phyloP scores from a whole-genome alignment of 2,797 vertebrate species.

The Oreochromis mossambicus region DNA sequence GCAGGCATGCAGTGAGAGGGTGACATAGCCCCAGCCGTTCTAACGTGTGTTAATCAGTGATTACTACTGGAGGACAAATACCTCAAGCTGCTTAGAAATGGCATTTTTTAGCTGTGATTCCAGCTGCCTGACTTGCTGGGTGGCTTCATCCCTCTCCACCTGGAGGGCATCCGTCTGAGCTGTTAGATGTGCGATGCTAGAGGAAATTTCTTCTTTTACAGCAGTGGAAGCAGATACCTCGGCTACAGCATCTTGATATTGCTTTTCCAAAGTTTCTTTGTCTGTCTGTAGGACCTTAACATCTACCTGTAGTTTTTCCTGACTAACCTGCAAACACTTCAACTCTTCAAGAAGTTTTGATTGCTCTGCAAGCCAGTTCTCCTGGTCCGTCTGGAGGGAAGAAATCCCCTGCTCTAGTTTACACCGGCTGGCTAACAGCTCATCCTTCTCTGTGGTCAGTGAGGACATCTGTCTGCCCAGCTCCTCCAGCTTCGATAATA shows the following conservation, averaged over 20 bases:
- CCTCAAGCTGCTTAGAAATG: conserved; percentile 85
- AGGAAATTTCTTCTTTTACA: conserved; percentile 74
- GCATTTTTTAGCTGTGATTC: conserved; percentile 83
- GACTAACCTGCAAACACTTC: conserved; percentile 55
- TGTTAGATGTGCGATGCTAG: conserved; percentile 69
- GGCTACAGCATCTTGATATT: conserved; percentile 60
- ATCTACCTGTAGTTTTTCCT: conserved; percentile 49
- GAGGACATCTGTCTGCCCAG: conserved; percentile 59
- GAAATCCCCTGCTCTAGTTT: conserved; percentile 70
- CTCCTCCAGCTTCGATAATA: conserved; percentile 65
- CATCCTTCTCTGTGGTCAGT: conserved; percentile 73
- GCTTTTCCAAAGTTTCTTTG: conserved; percentile 70
- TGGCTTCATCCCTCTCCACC: conserved; percentile 79
- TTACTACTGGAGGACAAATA: conserved; percentile 76
- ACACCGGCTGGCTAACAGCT: conserved; percentile 64
- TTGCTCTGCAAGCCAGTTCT: conserved; percentile 61
- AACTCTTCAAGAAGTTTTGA: conserved; percentile 60
- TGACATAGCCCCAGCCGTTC: conserved; percentile 57
- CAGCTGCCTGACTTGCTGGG: conserved; percentile 79
- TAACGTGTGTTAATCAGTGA: conserved; percentile 53
- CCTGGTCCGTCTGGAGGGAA: conserved; percentile 61
- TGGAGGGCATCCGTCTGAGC: conserved; percentile 77
- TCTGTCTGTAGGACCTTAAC: conserved; percentile 64
- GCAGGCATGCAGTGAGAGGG: conserved; percentile 67
- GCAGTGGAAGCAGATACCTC: conserved; percentile 68